Base-by-base conservation (phyloP, 2,888 invertebrate genomes). In the Polia nebulosa region DNA sequence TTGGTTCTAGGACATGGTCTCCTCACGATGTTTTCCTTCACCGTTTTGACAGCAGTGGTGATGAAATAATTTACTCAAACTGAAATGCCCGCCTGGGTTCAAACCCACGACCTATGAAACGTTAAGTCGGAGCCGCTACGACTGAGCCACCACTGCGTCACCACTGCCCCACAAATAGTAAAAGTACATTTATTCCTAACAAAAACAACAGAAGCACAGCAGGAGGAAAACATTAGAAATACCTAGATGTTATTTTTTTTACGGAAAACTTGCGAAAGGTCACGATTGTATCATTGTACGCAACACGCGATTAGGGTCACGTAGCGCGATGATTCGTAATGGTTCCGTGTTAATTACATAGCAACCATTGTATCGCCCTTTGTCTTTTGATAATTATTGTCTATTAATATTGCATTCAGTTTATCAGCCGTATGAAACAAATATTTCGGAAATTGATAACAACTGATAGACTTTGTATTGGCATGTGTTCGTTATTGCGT, bases 291-390 rank as follows among this genome's bases (percentile, higher is more conserved):
- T 66, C 72, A 74, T 78, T 82, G 73, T 76, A 64, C 68, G 78
- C 76, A 82, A 76, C 82, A 80, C 72, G 82, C 76, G 65, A 78
- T 77, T 71, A 69, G 66, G 70, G 78, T 70, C 82, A 80, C 82
- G 82, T 74, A 78, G 56, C 44, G 47, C 53, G 56, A 25, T 9
- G 69, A 74, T 68, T 68, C 47, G 41, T 63, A 58, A 72, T 75
- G 45, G 47, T 62, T 67, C 64, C 52, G 53, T 45, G 58, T 66
- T 69, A 49, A 74, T 78, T 32, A 53, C 59, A 60, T 51, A 36
- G 45, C 13, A 58, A 73, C 29, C 4, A 9, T 15, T 45, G 20
- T 52, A 64, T 55, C 22, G 44, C 20, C n/a, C 29, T 47, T 53
- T 49, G 52, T 61, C 20, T 32, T 1, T 7, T 49, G 2, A 20